Evolutionary conservation across 37 sponge, comb jelly and placozoan species (phyloP).

Genomic region (Bolinopsis microptera): DNA sequence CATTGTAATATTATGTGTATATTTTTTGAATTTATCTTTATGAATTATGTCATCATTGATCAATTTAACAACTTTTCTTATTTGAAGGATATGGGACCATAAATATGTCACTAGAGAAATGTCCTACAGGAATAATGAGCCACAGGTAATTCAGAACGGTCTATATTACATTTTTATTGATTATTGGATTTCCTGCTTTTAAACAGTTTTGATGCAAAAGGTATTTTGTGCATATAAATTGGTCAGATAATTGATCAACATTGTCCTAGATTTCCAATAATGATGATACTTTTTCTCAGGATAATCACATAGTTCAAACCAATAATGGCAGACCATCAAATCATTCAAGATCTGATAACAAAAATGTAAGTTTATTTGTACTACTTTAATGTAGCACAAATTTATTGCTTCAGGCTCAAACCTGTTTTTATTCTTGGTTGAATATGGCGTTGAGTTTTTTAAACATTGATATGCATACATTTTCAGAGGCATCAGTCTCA

Average conservation of each 20-base stretch:
- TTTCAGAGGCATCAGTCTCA: constrained; percentile 2
- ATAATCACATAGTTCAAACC: not conserved
- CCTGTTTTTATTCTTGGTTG: no score
- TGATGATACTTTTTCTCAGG: no score
- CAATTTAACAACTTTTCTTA: no score
- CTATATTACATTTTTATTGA: not conserved
- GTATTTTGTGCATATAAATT: constrained; percentile 9
- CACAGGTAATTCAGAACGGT: constrained; percentile 22
- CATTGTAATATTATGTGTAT: no score
- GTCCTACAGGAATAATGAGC: constrained; percentile 27
- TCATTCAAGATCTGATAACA: not conserved
- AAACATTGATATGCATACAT: no score
- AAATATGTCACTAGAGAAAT: constrained; percentile 18
- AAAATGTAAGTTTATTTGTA: constrained; percentile 1
- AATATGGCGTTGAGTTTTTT: no score
- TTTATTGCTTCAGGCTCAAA: not conserved
- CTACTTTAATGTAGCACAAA: not conserved
- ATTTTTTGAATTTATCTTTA: no score
- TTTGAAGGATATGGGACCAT: constrained; percentile 18
- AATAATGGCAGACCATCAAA: not conserved
- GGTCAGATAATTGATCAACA: not conserved
- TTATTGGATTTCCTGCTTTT: not conserved
- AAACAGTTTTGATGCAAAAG: not conserved
- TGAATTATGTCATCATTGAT: no score
- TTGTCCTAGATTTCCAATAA: no score